phyloP scores from a whole-genome alignment of 2,888 invertebrate species.

The Dermolepida albohirtum region DNA sequence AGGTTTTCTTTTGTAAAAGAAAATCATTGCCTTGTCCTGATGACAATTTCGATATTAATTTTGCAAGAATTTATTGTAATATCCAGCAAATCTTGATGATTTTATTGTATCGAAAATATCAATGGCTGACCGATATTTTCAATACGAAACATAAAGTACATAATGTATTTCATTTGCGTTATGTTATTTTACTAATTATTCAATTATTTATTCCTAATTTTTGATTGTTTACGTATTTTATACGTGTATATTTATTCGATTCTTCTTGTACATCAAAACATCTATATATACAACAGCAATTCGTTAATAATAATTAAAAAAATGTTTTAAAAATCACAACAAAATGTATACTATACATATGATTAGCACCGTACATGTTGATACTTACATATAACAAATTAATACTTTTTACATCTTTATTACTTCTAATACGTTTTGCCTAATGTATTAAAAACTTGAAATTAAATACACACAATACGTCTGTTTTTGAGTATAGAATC shows the following conservation, averaged over 20 bases:
- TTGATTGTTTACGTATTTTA: not conserved
- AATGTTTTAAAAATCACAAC: not conserved
- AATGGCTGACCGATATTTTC: slow-evolving; percentile 30
- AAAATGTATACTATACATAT: not conserved
- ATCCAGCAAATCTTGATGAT: too few species aligned
- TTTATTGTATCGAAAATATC: slow-evolving; percentile 19
- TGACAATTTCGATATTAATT: too few species aligned
- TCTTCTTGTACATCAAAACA: slow-evolving; percentile 15
- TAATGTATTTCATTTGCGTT: not conserved
- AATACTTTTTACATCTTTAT: slow-evolving; percentile 29
- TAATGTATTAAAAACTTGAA: slow-evolving; percentile 8
- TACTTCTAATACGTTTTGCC: slow-evolving; percentile 35
- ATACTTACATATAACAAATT: slow-evolving; percentile 11
- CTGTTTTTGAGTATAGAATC: slow-evolving; percentile 17
- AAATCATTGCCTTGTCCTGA: too few species aligned
- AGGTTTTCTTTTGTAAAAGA: too few species aligned
- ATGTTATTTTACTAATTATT: not conserved
- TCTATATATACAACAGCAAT: slow-evolving; percentile 1
- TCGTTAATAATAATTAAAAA: slow-evolving; percentile 10
- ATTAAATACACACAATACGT: slow-evolving; percentile 15
- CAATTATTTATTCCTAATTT: not conserved
- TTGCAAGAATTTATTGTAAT: too few species aligned
- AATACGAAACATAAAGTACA: not conserved
- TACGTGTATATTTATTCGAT: slow-evolving; percentile 20
- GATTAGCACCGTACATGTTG: slow-evolving; percentile 11